Conservation (phyloP, 2,113 vertebrate genomes). For the Pygoscelis adeliae region DNA sequence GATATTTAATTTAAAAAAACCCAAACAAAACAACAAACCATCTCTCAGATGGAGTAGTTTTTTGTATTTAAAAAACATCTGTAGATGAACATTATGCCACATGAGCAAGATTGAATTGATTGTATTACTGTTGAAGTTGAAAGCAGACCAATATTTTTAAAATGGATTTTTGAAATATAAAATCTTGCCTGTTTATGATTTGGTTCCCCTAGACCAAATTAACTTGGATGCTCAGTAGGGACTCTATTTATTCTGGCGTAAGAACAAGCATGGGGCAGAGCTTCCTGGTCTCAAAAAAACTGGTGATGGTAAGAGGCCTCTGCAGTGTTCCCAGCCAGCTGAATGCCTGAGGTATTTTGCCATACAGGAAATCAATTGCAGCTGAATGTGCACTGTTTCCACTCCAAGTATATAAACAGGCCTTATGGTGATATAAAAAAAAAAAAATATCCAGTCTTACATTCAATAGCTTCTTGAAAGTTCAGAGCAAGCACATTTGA, state of each 20-base stretch:
- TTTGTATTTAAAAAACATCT: neutral
- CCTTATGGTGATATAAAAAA: slow-evolving; percentile 38
- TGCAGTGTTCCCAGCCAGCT: slow-evolving; percentile 60
- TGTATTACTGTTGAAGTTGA: neutral
- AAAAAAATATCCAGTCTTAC: neutral
- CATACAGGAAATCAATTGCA: slow-evolving; percentile 77
- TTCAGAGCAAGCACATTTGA: neutral
- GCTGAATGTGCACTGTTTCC: slow-evolving; percentile 65
- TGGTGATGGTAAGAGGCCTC: slow-evolving; percentile 45
- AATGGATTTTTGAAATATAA: neutral
- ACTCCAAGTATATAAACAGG: slow-evolving; percentile 45
- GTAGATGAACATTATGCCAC: neutral
- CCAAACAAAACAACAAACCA: neutral
- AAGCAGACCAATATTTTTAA: neutral
- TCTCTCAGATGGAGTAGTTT: neutral
- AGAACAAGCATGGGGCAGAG: slow-evolving; percentile 51
- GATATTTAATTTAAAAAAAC: neutral
- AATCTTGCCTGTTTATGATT: slow-evolving; percentile 47
- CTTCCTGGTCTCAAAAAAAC: slow-evolving; percentile 33
- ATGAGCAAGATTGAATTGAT: neutral
- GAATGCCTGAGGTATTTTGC: slow-evolving; percentile 66
- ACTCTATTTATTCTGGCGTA: slow-evolving; percentile 67
- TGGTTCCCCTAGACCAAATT: slow-evolving; percentile 43
- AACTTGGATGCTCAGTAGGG: slow-evolving; percentile 43
- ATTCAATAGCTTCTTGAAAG: slow-evolving; percentile 34